Conservation (phyloP, 1,140 invertebrate species). For the Triops cancriformis region DNA sequence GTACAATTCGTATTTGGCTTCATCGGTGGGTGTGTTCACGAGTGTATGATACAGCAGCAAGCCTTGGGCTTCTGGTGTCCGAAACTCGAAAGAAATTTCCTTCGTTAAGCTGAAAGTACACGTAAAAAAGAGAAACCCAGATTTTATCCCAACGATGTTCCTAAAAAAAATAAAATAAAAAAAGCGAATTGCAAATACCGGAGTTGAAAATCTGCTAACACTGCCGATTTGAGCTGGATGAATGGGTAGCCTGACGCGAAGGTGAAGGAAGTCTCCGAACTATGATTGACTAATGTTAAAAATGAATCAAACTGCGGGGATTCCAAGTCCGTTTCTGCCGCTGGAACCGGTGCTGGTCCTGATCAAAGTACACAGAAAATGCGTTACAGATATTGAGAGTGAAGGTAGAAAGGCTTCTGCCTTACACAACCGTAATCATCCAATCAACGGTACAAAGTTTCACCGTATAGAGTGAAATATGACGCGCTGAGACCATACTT, state of each 20-base stretch:
- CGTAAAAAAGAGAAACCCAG: neutral
- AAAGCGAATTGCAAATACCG: constrained; percentile 17
- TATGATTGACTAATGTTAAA: constrained; percentile 22
- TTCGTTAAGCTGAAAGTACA: constrained; percentile 35
- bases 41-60: constrained; percentile 80
- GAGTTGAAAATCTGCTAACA: constrained; percentile 24
- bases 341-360: constrained; percentile 3
- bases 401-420: too few species aligned
- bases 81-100: constrained; percentile 78
- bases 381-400: too few species aligned
- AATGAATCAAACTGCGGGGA: neutral
- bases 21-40: constrained; percentile 59
- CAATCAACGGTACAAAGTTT: neutral
- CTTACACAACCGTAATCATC: neutral
- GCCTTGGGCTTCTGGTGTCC: constrained; percentile 73
- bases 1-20: constrained; percentile 72
- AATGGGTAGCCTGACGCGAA: constrained; percentile 26
- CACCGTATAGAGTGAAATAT: neutral
- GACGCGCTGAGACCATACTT: neutral
- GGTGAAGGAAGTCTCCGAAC: constrained; percentile 26
- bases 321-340: neutral
- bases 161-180: neutral
- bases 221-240: constrained; percentile 23
- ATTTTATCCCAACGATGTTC: neutral
- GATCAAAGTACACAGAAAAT: neutral